Evolutionary conservation across 2,797 vertebrate species (phyloP).

Genomic region (Sebastes steindachneri): DNA sequence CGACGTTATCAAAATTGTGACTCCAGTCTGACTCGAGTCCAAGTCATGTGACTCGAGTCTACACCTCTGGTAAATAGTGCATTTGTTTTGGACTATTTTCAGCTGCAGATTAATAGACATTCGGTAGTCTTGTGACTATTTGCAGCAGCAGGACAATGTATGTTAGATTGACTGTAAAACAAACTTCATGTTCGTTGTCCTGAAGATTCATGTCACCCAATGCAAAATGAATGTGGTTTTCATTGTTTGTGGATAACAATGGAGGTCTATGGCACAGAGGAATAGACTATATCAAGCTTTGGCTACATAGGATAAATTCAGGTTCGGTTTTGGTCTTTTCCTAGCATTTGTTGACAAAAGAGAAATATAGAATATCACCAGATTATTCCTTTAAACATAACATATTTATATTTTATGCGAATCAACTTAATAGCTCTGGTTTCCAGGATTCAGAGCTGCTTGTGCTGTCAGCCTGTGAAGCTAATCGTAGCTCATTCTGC

Average conservation of each 20-base stretch:
- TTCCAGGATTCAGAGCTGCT: not conserved
- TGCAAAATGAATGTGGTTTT: not conserved
- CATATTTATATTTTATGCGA: not conserved
- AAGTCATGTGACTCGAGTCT: too few species aligned
- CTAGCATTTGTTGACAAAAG: not conserved
- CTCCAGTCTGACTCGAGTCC: too few species aligned
- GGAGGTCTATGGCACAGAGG: not conserved
- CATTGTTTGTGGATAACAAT: not conserved
- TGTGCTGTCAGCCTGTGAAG: not conserved
- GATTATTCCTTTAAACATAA: not conserved
- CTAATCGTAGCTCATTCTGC: not conserved
- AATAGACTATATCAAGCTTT: not conserved
- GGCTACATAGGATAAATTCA: not conserved
- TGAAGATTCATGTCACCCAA: not conserved
- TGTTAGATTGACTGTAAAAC: not conserved
- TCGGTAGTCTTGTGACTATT: not conserved
- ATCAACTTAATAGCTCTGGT: not conserved
- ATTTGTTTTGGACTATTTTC: not conserved
- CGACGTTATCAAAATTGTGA: too few species aligned
- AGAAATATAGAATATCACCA: not conserved
- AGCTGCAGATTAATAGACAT: not conserved
- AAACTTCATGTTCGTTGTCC: not conserved
- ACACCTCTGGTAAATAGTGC: not conserved
- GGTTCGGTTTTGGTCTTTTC: not conserved
- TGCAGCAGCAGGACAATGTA: not conserved